Evolutionary conservation across 1,140 invertebrate species (phyloP), one percentile per base, ranked within the genome.

Genomic region (Metaphire vulgaris): DNA sequence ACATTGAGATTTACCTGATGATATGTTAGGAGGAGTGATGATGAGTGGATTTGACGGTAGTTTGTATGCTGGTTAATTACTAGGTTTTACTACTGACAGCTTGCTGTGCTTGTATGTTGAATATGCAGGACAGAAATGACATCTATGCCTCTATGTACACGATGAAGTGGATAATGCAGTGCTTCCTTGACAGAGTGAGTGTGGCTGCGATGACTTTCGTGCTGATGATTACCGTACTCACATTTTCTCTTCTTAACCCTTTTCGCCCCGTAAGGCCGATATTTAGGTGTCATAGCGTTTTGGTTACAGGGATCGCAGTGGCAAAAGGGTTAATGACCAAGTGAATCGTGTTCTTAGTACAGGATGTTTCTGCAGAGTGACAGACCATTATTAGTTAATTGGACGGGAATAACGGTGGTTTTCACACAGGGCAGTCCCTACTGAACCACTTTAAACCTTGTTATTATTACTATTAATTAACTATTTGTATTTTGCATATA

Each of bases 161-260:
- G 67, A 89, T 99, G 28, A 98, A 99, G 86, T 99, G 98, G 97
- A 99, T 98, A 88, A 97, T 99, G 86, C 97, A 99, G 81, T 98
- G 97, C 86, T 99, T 99, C 88, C 90, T 99, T 79, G 98, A 99
- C 80, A 83, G 88, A 78, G 94, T 96, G 88, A 89, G 89, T 87
- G 2, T 33, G 69, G 78, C 29, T 66, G 32, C n/a, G n/a, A 16
- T n/a, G 32, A n/a, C n/a, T n/a, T n/a, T n/a, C n/a, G 30, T 71
- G 69, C 0, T 28, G 0, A 71, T n/a, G 2, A 6, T 30, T 33
- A 30, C 21, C 29, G 29, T 33, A 32, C 6, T 2, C 29, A 1
- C 29, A 32, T 32, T 1, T 71, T 14, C 2, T 29, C 2, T 21
- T 30, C 26, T 30, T 31, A 32, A 30, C 15, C 32, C 0, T 71